Evolutionary conservation across 2,888 invertebrate genomes (phyloP).

Genomic region (Blastobasis lacticolella): DNA sequence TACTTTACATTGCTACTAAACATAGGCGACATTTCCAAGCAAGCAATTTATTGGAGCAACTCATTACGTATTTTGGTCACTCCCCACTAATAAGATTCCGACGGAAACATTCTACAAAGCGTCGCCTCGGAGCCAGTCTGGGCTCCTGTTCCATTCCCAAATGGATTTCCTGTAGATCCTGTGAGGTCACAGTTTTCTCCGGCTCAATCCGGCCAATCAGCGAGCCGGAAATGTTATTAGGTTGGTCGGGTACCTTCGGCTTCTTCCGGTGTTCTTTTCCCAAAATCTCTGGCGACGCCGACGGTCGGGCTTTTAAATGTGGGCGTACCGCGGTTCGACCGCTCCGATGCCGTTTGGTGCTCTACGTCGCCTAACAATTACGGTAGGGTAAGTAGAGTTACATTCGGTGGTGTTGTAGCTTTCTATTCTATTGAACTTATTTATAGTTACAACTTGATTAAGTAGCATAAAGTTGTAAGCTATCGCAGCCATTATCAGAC

Average conservation of each 20-base stretch:
- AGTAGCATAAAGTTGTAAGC: no score
- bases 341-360: constrained; percentile 38
- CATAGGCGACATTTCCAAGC: constrained; percentile 10
- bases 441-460: no score
- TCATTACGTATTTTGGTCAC: constrained; percentile 8
- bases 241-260: constrained; percentile 45
- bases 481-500: no score
- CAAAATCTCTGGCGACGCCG: constrained; percentile 60
- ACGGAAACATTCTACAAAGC: constrained; percentile 26
- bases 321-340: constrained; percentile 47
- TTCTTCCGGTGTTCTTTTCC: constrained; percentile 55
- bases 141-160: constrained; percentile 26
- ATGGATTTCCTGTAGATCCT: constrained; percentile 31
- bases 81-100: constrained; percentile 21
- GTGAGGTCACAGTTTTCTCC: constrained; percentile 17
- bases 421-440: no score
- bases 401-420: no score
- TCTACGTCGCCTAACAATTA: constrained; percentile 49
- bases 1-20: no score
- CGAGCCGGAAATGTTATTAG: constrained; percentile 24
- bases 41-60: constrained; percentile 9
- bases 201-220: constrained; percentile 25
- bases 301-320: constrained; percentile 60
- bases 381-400: no score
- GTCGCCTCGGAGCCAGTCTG: constrained; percentile 17